These are phyloP conservation scores for Microplitis manilae DNA, from an alignment of 2,888 invertebrate genomes.

Conservation along the genomic window DNA sequence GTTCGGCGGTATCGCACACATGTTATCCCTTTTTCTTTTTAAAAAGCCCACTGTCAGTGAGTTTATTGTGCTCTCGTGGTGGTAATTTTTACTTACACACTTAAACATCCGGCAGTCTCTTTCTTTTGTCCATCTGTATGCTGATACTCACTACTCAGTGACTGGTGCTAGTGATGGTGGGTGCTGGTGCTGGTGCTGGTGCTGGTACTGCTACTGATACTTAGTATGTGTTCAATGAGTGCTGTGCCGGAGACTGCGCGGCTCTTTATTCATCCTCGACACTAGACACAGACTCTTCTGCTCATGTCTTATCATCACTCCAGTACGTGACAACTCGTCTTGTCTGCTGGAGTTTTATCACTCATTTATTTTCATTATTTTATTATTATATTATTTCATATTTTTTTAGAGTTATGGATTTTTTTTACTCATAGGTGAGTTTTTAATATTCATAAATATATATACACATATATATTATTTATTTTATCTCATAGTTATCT, in stretches of 20 bases:
- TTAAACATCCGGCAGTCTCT: not conserved
- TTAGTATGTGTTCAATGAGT: conserved; percentile 5
- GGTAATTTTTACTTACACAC: not conserved
- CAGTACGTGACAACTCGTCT: not conserved
- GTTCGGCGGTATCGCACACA: not conserved
- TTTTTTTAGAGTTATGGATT: not conserved
- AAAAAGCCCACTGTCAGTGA: not conserved
- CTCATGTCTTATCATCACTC: not conserved
- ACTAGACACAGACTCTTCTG: not conserved
- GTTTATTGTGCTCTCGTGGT: not conserved
- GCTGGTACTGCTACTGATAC: not conserved
- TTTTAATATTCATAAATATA: not conserved
- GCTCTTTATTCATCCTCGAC: not conserved
- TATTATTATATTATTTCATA: not conserved
- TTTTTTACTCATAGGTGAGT: not conserved
- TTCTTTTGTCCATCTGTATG: not conserved
- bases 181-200: not conserved
- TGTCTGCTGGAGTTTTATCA: not conserved
- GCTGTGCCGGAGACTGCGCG: not conserved
- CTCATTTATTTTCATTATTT: not conserved
- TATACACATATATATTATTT: not conserved
- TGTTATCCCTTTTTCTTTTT: not conserved
- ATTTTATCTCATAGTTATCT: not conserved
- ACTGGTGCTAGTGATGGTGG: not conserved
- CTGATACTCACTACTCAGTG: too few species aligned